Percentiles rank a stretch among this genome's conserved stretches.
phyloP scores from a whole-genome alignment of 2,113 vertebrate species.

The Sander vitreus region DNA sequence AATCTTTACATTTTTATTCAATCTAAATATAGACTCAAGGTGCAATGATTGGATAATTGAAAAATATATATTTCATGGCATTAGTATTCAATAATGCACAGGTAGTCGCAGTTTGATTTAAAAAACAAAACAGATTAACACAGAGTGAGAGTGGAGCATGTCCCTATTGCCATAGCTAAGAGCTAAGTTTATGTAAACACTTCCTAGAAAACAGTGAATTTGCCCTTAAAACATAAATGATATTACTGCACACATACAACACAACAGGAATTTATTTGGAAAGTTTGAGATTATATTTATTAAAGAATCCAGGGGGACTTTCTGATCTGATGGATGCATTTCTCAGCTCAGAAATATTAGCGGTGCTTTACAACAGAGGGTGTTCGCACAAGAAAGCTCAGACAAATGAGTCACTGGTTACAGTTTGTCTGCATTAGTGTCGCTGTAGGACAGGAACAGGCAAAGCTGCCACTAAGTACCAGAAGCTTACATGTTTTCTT shows the following conservation, averaged over 20 bases:
- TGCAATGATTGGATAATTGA: neutral
- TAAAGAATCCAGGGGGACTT: neutral
- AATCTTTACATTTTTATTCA: neutral
- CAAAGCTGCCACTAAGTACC: neutral
- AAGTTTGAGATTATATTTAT: neutral
- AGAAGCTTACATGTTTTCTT: neutral
- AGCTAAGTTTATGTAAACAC: neutral
- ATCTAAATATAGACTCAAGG: neutral
- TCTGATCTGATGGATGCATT: neutral
- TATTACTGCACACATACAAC: neutral
- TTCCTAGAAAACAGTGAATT: constrained; percentile 3
- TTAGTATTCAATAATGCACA: neutral
- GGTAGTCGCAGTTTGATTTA: neutral
- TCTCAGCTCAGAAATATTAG: neutral
- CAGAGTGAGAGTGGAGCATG: neutral
- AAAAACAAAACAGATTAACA: no score
- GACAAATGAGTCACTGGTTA: constrained; percentile 1
- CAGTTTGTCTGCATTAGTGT: neutral
- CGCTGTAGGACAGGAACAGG: neutral
- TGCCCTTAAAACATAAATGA: neutral
- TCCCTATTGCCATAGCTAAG: no score
- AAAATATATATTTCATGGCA: constrained; percentile 6
- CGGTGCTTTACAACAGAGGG: neutral
- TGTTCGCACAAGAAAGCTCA: neutral
- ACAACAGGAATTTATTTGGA: neutral